Evolutionary conservation across 2,797 vertebrate genomes (phyloP).

Genomic region (Telmatherina bonti): DNA sequence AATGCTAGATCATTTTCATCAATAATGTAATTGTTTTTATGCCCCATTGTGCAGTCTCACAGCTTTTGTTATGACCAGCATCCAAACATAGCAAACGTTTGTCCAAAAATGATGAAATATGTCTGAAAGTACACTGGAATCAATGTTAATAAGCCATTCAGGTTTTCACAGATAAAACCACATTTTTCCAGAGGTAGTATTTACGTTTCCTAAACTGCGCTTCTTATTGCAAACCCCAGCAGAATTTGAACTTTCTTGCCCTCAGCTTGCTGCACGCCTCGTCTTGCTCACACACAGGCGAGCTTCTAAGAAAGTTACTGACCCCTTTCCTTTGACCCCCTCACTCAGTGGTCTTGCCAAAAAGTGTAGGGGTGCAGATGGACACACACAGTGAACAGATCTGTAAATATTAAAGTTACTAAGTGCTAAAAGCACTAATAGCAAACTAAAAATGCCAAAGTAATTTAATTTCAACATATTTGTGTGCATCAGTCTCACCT

Average conservation of each 20-base stretch:
- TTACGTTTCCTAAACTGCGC: neutral
- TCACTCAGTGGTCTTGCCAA: constrained; percentile 9
- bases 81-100: neutral
- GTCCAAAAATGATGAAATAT: neutral
- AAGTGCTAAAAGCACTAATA: constrained; percentile 3
- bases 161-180: constrained; percentile 3
- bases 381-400: constrained; percentile 12
- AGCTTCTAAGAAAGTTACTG: constrained; percentile 8
- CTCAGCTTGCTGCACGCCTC: constrained; percentile 6
- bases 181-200: neutral
- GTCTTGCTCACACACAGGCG: neutral
- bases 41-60: neutral
- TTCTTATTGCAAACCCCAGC: neutral
- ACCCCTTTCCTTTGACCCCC: neutral
- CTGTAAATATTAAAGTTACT: constrained; percentile 32
- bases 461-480: constrained; percentile 14
- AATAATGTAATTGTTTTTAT: neutral
- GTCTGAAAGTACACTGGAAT: neutral
- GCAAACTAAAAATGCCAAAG: neutral
- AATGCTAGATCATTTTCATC: neutral
- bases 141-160: neutral
- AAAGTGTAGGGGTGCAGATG: constrained; percentile 20
- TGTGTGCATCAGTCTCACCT: neutral
- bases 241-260: constrained; percentile 13
- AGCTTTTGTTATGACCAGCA: neutral